Conservation (phyloP, 2,797 vertebrate species). For the Cottoperca gobio region DNA sequence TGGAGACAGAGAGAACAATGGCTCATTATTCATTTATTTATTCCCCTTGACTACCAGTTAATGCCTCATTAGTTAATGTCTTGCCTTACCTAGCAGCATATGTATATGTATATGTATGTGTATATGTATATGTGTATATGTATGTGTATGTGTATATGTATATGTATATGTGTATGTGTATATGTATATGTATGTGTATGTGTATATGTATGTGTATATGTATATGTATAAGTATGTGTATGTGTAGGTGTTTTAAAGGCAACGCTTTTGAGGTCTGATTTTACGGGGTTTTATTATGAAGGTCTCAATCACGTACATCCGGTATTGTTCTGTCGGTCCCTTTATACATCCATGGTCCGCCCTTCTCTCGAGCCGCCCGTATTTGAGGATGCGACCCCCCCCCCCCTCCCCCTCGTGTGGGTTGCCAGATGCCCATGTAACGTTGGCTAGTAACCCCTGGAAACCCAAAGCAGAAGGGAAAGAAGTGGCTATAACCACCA, state of each 20-base stretch:
- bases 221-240: too few relatives aligned
- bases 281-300: constrained; percentile 49
- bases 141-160: too few relatives aligned
- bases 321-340: fast-evolving
- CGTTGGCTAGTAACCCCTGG: background rate
- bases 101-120: background rate
- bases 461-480: background rate
- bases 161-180: background rate
- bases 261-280: too few relatives aligned
- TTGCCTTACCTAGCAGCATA: too few relatives aligned
- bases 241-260: too few relatives aligned
- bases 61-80: too few relatives aligned
- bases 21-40: too few relatives aligned
- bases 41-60: too few relatives aligned
- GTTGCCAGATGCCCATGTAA: background rate
- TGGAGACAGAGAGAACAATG: too few relatives aligned
- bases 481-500: background rate
- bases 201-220: background rate
- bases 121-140: background rate
- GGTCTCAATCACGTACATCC: background rate
- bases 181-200: background rate
- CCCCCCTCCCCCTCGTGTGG: background rate
- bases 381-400: background rate
- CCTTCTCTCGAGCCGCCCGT: too few relatives aligned
- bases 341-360: too few relatives aligned